Conservation (phyloP, 2,888 invertebrate species). For the Parnassius apollo region DNA sequence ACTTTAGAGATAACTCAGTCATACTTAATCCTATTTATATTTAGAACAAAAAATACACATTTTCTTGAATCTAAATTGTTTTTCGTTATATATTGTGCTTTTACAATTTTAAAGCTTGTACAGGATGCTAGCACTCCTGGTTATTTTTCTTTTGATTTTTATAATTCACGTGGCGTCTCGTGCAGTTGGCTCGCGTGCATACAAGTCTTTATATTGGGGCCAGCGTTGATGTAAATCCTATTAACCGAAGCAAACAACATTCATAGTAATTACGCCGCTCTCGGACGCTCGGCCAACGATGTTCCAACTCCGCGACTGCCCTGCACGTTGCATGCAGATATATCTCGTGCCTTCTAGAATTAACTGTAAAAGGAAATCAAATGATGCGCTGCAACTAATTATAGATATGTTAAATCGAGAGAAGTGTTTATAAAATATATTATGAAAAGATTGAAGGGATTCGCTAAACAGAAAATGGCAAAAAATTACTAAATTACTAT, state of each 20-base stretch:
- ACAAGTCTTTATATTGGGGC: slow-evolving; percentile 18
- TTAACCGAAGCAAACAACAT: slow-evolving; percentile 26
- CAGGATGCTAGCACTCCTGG: slow-evolving; percentile 6
- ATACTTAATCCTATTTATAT: too few species aligned
- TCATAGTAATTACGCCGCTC: slow-evolving; percentile 23
- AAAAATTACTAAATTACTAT: too few species aligned
- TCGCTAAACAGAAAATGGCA: background rate
- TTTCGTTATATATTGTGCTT: too few species aligned
- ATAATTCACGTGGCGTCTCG: slow-evolving; percentile 12
- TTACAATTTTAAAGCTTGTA: background rate
- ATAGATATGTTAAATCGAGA: slow-evolving; percentile 12
- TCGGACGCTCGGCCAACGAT: slow-evolving; percentile 2
- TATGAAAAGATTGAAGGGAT: background rate
- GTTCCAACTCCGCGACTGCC: slow-evolving; percentile 11
- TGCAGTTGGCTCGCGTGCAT: slow-evolving; percentile 21
- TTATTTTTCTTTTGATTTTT: slow-evolving; percentile 19
- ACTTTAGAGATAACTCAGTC: too few species aligned
- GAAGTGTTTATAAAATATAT: background rate
- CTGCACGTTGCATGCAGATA: slow-evolving; percentile 15
- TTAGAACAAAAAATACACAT: too few species aligned
- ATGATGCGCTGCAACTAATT: slow-evolving; percentile 15
- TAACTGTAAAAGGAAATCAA: slow-evolving; percentile 27
- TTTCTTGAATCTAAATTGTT: too few species aligned
- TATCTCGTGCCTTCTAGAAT: slow-evolving; percentile 26
- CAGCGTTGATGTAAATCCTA: slow-evolving; percentile 22